Base-by-base conservation (phyloP, 35 echinoderm and acorn worm species). In the Patiria miniata region DNA sequence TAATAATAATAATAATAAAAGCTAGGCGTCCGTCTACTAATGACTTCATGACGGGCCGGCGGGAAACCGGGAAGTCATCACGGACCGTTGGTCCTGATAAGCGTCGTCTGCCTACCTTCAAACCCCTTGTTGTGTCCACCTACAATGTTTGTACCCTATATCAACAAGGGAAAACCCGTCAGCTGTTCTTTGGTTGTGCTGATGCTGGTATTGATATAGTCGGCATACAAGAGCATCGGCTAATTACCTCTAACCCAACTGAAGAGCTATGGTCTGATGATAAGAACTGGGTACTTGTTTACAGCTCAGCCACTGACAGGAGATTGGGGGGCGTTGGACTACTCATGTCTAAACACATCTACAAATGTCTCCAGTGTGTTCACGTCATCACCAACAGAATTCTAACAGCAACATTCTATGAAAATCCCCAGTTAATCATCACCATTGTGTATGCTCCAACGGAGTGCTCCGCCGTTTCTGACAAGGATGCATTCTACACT, bases 201-300 rank as follows among this genome's bases (percentile, higher is more conserved):
- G 37, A 86, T 40, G 84, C 7, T 7, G 61, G 84, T 8, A 36
- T 76, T 12, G 84, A 86, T 30, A 77, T 77, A 9, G 40, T 86
- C 37, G 84, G 84, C 5, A 86, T 86, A 76, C 84, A 86, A 47
- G 84, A 86, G 39, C 84, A 77, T 86, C 15, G 84, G 39, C 61
- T 86, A 21, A 76, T 86, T 37, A 40, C 34, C 58, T 28, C 8
- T 5, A 86, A 50, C 32, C 84, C 57, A 68, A 86, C 61, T n/a
- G n/a, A n/a, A n/a, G n/a, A n/a, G n/a, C n/a, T n/a, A n/a, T 76
- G 84, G 84, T 86, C 84, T 28, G 84, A 86, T 86, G 84, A 86
- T 42, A 86, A 60, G 32, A 86, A 76, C 19, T 86, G 84, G 84
- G 84, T 86, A 76, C 8, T 81, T 38, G 40, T 86, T 39, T 86